Percentiles rank a stretch among this genome's conserved stretches.
These are phyloP conservation scores for Tretioscincus oriximinensis DNA, from an alignment of 2,113 vertebrate genomes.

Conservation along the genomic window DNA sequence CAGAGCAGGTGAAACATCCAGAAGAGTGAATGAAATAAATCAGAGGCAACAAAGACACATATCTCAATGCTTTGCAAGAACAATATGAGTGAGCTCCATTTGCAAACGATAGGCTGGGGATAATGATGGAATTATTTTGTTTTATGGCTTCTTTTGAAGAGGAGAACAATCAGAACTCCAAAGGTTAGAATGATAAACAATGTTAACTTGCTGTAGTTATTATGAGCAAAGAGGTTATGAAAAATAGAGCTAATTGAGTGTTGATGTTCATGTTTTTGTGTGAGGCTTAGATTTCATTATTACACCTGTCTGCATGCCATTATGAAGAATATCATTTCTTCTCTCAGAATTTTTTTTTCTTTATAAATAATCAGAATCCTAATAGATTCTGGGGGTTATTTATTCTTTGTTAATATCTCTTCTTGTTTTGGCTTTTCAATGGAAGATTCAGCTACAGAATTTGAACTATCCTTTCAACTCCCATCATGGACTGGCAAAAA, in stretches of 20 bases:
- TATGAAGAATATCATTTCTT: conserved; percentile 5
- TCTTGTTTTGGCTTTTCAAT: background rate
- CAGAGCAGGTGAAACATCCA: conserved; percentile 17
- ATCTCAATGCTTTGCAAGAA: conserved; percentile 29
- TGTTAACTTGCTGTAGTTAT: conserved; percentile 10
- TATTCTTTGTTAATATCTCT: background rate
- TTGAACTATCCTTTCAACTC: background rate
- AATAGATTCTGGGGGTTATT: background rate
- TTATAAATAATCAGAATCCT: background rate
- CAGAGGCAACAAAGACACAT: conserved; percentile 36
- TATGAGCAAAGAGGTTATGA: background rate
- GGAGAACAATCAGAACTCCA: conserved; percentile 1
- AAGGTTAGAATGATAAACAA: conserved; percentile 18
- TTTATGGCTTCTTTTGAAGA: conserved; percentile 20
- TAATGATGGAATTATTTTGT: conserved; percentile 35
- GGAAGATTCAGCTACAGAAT: background rate
- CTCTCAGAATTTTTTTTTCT: background rate
- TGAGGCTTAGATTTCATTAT: background rate
- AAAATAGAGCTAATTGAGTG: conserved; percentile 6
- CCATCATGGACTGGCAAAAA: background rate
- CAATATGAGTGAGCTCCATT: conserved; percentile 46
- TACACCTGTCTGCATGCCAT: background rate
- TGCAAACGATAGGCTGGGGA: conserved; percentile 29
- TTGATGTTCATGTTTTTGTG: background rate
- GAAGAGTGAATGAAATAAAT: conserved; percentile 57